phyloP scores from a whole-genome alignment of 2,888 invertebrate genomes.

The Perizoma flavofasciatum region DNA sequence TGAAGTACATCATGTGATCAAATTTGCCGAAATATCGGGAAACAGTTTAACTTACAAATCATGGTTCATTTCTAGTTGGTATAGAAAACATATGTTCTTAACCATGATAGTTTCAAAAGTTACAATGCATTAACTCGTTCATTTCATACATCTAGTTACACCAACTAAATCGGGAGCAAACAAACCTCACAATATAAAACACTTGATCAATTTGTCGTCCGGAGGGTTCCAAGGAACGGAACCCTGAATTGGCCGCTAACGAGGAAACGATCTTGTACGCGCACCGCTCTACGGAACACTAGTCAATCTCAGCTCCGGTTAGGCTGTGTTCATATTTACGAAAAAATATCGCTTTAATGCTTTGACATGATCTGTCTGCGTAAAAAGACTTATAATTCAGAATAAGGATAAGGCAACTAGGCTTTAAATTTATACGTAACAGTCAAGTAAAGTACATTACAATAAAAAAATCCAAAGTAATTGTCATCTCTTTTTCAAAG shows the following conservation, averaged over 20 bases:
- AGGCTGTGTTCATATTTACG: conserved; percentile 31
- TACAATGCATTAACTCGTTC: not conserved
- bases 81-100: too few relatives aligned
- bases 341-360: not conserved
- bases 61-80: too few relatives aligned
- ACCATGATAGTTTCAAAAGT: too few relatives aligned
- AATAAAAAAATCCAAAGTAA: too few relatives aligned
- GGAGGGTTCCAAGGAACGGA: conserved; percentile 77
- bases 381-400: too few relatives aligned
- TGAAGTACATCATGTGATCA: too few relatives aligned
- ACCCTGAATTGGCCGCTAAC: conserved; percentile 78
- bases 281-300: conserved; percentile 78
- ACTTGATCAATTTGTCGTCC: conserved; percentile 70
- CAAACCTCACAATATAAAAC: conserved; percentile 35
- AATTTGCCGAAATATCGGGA: too few relatives aligned
- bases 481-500: too few relatives aligned
- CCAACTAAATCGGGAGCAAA: conserved; percentile 23
- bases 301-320: conserved; percentile 68
- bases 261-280: conserved; percentile 84
- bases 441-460: too few relatives aligned
- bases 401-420: too few relatives aligned
- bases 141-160: conserved; percentile 8
- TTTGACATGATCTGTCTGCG: not conserved
- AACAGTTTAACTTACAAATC: too few relatives aligned
- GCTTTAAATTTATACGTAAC: too few relatives aligned